Base-by-base conservation (phyloP, 1,140 invertebrate genomes). In the Acromyrmex echinatior region DNA sequence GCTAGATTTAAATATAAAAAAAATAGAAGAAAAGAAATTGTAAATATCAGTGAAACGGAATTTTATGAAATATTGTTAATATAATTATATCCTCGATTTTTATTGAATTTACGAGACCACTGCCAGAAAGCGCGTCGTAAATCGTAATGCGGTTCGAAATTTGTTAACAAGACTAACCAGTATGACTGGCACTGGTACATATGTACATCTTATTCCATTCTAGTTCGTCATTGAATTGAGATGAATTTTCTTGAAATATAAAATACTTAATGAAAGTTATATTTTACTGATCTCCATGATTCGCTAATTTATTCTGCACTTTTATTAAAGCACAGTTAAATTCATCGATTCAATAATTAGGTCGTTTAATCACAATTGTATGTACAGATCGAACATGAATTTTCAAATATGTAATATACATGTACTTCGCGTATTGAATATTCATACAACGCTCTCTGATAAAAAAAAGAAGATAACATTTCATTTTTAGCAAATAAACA, bases 81-180 rank as follows among this genome's bases (percentile, higher is more conserved):
- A 87, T 92, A 91, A 93, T 71, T 84, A 86, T 90, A 88, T 93
- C 89, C 53, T 68, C 74, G 70, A 92, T 76, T 89, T 90, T 89
- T 71, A 92, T 86, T 92, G 81, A 93, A 86, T 88, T 92, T 81
- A 87, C 63, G 78, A 87, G 49, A 91, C 79, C 92, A 94, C 93
- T 93, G 93, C 93, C 93, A 92, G 88, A 92, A 88, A 89, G 84
- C 85, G 92, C 88, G 73, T 92, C 90, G 70, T 86, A 51, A 86
- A 45, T 45, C 9, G 9, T 45, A 45, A 90, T 66, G 71, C 87
- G 87, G 66, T 90, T 87, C 45, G 76, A 25, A 88, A 90, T 88
- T 80, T 80, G 68, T 87, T 86, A 68, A 78, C 31, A 49, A 73
- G 56, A 53, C 62, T 70, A 49, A 53, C 14, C 35, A 56, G 56